A percentile compares a stretch with the other conserved stretches of the same genome.
Conservation (phyloP, 1,140 invertebrate genomes). For the Rhagoletis pomonella region DNA sequence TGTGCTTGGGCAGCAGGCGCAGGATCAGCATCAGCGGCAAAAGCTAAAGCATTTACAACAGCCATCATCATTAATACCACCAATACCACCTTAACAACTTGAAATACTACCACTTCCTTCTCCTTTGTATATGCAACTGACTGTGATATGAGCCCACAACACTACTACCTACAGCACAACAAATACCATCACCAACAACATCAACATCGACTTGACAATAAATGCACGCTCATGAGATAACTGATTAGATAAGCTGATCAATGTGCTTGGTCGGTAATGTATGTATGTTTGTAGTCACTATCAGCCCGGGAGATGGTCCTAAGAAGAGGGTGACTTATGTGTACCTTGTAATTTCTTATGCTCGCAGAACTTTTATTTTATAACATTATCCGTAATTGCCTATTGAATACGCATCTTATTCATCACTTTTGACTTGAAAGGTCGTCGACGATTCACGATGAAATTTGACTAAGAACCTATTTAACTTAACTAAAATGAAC, state of each 20-base stretch:
- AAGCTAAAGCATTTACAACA: conserved; percentile 53
- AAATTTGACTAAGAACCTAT: background rate
- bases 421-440: background rate
- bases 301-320: background rate
- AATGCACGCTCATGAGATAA: conserved; percentile 8
- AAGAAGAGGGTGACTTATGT: background rate
- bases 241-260: background rate
- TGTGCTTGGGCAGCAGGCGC: conserved; percentile 56
- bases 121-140: conserved; percentile 31
- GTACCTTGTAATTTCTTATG: background rate
- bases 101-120: conserved; percentile 44
- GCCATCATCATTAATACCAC: conserved; percentile 56
- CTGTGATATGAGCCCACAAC: conserved; percentile 29
- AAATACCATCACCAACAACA: conserved; percentile 32
- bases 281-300: background rate
- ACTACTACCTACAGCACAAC: conserved; percentile 38
- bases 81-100: conserved; percentile 53
- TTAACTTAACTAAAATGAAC: no score
- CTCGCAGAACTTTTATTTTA: background rate
- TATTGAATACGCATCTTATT: background rate
- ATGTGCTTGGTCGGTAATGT: conserved; percentile 22
- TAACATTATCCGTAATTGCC: background rate
- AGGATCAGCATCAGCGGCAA: conserved; percentile 50
- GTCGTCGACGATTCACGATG: background rate
- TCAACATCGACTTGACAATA: conserved; percentile 26